Evolutionary conservation across 35 echinoderm and acorn worm genomes (phyloP).

Genomic region (Heliocidaris tuberculata): DNA sequence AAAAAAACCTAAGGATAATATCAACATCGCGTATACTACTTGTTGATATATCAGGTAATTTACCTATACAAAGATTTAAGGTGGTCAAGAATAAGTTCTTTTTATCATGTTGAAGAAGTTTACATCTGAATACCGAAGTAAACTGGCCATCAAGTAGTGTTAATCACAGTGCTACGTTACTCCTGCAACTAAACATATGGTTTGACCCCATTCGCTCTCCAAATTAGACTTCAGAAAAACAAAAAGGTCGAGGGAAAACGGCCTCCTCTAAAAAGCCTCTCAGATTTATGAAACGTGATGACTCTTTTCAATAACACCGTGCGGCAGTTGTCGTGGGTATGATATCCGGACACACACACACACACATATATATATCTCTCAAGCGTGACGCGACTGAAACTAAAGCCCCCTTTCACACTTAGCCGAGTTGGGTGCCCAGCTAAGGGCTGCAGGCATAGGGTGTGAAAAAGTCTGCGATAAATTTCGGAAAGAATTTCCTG

Average conservation of each 20-base stretch:
- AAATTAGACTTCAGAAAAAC: background rate
- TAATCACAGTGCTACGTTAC: background rate
- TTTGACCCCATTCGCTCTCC: background rate
- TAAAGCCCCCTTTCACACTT: background rate
- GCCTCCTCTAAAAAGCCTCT: background rate
- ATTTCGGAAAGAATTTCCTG: too few species aligned
- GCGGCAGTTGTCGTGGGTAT: background rate
- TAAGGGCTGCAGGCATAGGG: too few species aligned
- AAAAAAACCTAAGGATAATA: too few species aligned
- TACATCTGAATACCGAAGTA: too few species aligned
- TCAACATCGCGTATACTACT: too few species aligned
- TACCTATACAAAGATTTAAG: too few species aligned
- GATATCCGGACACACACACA: background rate
- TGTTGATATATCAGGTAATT: too few species aligned
- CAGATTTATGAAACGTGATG: conserved; percentile 4
- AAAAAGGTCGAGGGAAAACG: background rate
- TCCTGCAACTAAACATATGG: background rate
- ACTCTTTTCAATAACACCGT: background rate
- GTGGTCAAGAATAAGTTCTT: too few species aligned
- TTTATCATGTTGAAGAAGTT: too few species aligned
- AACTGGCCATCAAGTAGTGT: too few species aligned
- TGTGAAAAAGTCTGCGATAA: too few species aligned
- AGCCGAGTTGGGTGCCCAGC: too few species aligned
- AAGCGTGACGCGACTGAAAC: background rate
- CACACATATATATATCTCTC: background rate